Evolutionary conservation across 2,113 vertebrate species (phyloP), one percentile per base, ranked within the genome.

Genomic region (Eclectus roratus): DNA sequence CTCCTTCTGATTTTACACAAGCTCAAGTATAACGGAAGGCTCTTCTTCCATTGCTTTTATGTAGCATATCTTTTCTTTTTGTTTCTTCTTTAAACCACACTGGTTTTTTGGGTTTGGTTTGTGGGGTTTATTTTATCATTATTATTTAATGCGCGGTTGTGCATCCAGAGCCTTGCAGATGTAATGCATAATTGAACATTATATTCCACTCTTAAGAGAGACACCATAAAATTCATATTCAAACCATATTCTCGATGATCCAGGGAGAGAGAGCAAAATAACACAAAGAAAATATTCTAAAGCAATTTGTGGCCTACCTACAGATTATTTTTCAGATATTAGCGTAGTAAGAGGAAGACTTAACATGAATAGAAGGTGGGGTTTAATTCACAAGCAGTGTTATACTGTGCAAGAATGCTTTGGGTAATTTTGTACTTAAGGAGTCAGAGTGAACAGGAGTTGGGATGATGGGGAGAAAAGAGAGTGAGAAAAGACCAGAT

Each of bases 141-240:
- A 25, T 80, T 94, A 91, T 96, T 94, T 95, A 94, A 93, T 71
- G 50, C 60, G 83, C 73, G 73, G 83, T 71, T 93, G 65, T 47
- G 31, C 87, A 94, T 93, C 82, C 93, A 96, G 77, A 89, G 80
- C 64, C 86, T 96, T 93, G 77, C 91, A 97, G 93, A 97, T 92
- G 93, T 93, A 97, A 96, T 93, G 82, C 77, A 82, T 91, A 96
- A 94, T 92, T 96, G 91, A 94, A 93, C 60, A 80, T 89, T 95
- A 84, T 95, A 94, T 84, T 93, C 74, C 64, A 49, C 91, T 94
- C 87, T 73, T 89, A 92, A 97, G 82, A 96, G 84, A 94, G 63
- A 88, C 86, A 88, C 72, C 86, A 94, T 97, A 96, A 94, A 95
- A 96, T 93, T 96, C 96, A 89, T 96, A 96, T 97, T 86, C 94